A percentile compares a stretch with the other conserved stretches of the same genome.
phyloP scores from a whole-genome alignment of 2,888 invertebrate species.

The Melitaea athalia region DNA sequence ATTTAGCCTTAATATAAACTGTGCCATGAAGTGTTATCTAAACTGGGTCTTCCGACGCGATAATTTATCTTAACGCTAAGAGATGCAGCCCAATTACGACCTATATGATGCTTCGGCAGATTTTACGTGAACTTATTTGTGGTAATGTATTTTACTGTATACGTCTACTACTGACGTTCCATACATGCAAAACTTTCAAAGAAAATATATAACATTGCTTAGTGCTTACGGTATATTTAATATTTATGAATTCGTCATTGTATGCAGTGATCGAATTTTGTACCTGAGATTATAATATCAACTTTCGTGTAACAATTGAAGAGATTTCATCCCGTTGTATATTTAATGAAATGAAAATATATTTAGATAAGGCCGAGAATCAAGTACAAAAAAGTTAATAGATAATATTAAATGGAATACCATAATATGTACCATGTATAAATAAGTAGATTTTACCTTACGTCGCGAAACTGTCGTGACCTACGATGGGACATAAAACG shows the following conservation, averaged over 20 bases:
- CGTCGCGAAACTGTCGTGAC: constrained; percentile 35
- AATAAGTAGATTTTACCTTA: constrained; percentile 33
- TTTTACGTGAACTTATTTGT: background rate
- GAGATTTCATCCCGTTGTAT: background rate
- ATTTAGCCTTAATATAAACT: constrained; percentile 36
- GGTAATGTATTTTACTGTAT: background rate
- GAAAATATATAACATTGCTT: background rate
- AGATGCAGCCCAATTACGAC: constrained; percentile 20
- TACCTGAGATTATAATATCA: constrained; percentile 27
- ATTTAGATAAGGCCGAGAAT: constrained; percentile 12
- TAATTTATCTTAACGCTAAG: constrained; percentile 28
- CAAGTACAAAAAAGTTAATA: constrained; percentile 27
- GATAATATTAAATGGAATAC: constrained; percentile 26
- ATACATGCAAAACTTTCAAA: too few species aligned
- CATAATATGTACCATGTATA: constrained; percentile 22
- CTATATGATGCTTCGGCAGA: background rate
- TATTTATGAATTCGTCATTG: constrained; percentile 34
- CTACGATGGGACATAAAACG: constrained; percentile 34
- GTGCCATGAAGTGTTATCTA: constrained; percentile 33
- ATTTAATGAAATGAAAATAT: constrained; percentile 9
- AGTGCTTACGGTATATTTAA: constrained; percentile 6
- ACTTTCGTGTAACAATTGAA: constrained; percentile 25
- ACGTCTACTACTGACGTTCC: background rate
- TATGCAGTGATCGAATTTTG: constrained; percentile 28
- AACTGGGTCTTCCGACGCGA: constrained; percentile 28